Conservation (phyloP, 2,113 vertebrate genomes). For the Asarcornis scutulata region DNA sequence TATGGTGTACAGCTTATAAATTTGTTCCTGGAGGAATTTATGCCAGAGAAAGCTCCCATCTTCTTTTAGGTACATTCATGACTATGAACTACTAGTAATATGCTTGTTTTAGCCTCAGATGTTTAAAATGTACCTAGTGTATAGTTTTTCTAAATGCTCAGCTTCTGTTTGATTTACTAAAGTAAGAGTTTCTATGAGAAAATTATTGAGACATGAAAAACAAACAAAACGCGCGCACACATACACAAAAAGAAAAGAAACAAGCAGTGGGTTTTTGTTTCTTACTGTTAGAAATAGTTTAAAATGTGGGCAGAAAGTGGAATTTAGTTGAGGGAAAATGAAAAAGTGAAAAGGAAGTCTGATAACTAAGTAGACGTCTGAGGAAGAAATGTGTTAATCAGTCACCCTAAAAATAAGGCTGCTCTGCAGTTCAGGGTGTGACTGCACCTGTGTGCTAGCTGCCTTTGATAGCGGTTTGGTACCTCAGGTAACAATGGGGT, state of each 20-base stretch:
- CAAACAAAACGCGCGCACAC: too few relatives aligned
- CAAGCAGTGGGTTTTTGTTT: neutral
- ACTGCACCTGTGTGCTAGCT: neutral
- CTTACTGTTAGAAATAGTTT: neutral
- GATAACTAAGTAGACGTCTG: neutral
- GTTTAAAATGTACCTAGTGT: neutral
- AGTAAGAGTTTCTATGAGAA: neutral
- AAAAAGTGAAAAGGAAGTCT: neutral
- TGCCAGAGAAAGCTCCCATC: conserved; percentile 75
- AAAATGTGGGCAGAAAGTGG: neutral
- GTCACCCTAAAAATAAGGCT: neutral
- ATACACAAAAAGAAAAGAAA: neutral
- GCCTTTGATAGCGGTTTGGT: neutral
- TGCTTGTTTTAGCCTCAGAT: neutral
- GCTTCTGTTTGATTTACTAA: neutral
- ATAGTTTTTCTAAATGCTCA: neutral
- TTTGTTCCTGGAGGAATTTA: conserved; percentile 81
- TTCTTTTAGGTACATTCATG: conserved; percentile 74
- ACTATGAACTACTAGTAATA: neutral
- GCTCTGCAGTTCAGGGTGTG: neutral
- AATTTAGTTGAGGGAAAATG: neutral
- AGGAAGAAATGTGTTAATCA: neutral
- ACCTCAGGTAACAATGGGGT: neutral
- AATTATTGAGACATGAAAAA: neutral
- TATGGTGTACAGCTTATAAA: conserved; percentile 81